A percentile compares a stretch with the other conserved stretches of the same genome.
phyloP scores from a whole-genome alignment of 1,140 invertebrate species.

The Epicauta chinensis region DNA sequence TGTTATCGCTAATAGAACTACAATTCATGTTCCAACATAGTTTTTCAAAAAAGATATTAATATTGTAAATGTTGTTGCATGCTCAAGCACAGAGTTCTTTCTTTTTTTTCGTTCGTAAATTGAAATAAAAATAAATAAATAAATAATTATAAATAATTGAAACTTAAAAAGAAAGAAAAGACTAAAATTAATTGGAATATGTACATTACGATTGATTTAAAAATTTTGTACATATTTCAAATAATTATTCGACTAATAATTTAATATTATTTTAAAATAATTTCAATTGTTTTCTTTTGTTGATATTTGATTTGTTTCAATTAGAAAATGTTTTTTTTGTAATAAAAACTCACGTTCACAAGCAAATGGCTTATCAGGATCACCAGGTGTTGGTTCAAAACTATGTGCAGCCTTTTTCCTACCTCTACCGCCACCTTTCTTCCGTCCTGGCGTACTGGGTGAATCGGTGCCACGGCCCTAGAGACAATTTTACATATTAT shows the following conservation, averaged over 20 bases:
- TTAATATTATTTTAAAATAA: neutral
- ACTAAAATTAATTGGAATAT: constrained; percentile 10
- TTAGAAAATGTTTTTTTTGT: too few species aligned
- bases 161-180: neutral
- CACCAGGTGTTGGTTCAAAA: constrained; percentile 58
- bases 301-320: neutral
- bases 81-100: constrained; percentile 33
- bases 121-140: neutral
- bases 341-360: constrained; percentile 85
- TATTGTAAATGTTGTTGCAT: constrained; percentile 19
- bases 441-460: constrained; percentile 39
- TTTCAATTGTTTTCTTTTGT: neutral
- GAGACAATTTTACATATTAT: too few species aligned
- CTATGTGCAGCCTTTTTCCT: constrained; percentile 62
- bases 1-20: constrained; percentile 21
- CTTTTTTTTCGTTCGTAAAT: neutral
- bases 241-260: too few species aligned
- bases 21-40: constrained; percentile 18
- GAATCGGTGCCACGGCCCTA: constrained; percentile 41
- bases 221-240: too few species aligned
- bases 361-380: constrained; percentile 84
- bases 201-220: neutral
- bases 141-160: neutral
- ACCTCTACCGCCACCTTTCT: constrained; percentile 52
- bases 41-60: constrained; percentile 13